Conservation (phyloP, 2,797 vertebrate genomes). For the Geotrypetes seraphini region DNA sequence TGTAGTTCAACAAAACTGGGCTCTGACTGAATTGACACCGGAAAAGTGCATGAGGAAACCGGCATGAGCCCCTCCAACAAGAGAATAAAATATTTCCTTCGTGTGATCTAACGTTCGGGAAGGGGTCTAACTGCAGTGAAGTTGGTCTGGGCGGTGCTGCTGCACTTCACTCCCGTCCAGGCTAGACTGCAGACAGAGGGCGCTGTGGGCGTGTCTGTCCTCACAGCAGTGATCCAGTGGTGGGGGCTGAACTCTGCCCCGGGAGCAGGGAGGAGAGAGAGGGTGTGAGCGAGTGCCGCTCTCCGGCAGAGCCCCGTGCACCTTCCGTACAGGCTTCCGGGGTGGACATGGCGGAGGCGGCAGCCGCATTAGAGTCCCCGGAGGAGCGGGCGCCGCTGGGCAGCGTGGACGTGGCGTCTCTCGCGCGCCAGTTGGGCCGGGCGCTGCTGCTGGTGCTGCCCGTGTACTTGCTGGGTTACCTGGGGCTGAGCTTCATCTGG, state of each 20-base stretch:
- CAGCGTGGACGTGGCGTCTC: slow-evolving; percentile 61
- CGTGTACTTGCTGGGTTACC: slow-evolving; percentile 82
- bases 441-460: slow-evolving; percentile 82
- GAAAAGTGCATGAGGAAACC: background rate
- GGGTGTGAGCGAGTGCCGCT: background rate
- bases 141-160: background rate
- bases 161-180: too few relatives aligned
- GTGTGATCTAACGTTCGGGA: too few relatives aligned
- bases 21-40: too few relatives aligned
- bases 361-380: slow-evolving; percentile 20
- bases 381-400: slow-evolving; percentile 48
- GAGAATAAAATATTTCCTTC: too few relatives aligned
- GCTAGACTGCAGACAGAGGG: too few relatives aligned
- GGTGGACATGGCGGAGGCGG: background rate
- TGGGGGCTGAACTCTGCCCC: background rate
- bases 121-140: background rate
- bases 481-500: slow-evolving; percentile 95
- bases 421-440: slow-evolving; percentile 79
- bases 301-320: slow-evolving; percentile 16
- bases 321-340: background rate
- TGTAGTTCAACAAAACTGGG: too few relatives aligned
- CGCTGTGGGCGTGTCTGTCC: background rate
- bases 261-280: background rate
- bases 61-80: rapidly evolving
- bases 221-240: background rate